Evolutionary conservation across 1,140 invertebrate genomes (phyloP), one percentile per base, ranked within the genome.

Genomic region (Nymphalis io): DNA sequence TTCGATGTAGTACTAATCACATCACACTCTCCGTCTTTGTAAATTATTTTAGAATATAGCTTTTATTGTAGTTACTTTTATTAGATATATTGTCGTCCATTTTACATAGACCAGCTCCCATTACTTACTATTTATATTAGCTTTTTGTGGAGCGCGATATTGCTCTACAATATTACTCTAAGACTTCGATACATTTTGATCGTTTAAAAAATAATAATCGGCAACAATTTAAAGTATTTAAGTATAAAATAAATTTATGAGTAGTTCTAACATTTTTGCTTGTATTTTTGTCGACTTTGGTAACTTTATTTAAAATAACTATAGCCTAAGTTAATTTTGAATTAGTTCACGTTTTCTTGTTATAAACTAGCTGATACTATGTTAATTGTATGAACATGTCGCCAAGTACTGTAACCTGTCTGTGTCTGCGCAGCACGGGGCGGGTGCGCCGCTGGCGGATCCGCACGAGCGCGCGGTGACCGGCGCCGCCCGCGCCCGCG

Each of bases 371-470:
- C 42, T 16, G 16, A 8, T 5, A n/a, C 1, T 42, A 11, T 42
- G 46, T 8, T n/a, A 20, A 5, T 33, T 8, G 27, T 33, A 33
- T 8, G 3, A 8, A 3, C 27, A 33, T 33, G 5, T 33, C 27
- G 27, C 6, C 10, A 33, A 53, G 1, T n/a, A 46, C 2, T 27
- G n/a, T 18, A 15, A 23, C n/a, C n/a, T n/a, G 2, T 38, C 20
- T 40, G 38, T 48, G 18, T 67, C 15, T 61, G 68, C 67, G 13
- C 78, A 88, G 88, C 70, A 81, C 84, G 69, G 88, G 88, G 0
- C 82, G 86, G 16, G 75, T 90, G 6, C 80, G 85, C 0, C 82
- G 82, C 44, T 90, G 81, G 80, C 79, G 80, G 15, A 12, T 90
- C 33, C 78, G 84, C 15, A 58, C 67, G 39, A 57, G 51, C 57